Conservation (phyloP, 2,113 vertebrate species). For the Tetrao urogallus region DNA sequence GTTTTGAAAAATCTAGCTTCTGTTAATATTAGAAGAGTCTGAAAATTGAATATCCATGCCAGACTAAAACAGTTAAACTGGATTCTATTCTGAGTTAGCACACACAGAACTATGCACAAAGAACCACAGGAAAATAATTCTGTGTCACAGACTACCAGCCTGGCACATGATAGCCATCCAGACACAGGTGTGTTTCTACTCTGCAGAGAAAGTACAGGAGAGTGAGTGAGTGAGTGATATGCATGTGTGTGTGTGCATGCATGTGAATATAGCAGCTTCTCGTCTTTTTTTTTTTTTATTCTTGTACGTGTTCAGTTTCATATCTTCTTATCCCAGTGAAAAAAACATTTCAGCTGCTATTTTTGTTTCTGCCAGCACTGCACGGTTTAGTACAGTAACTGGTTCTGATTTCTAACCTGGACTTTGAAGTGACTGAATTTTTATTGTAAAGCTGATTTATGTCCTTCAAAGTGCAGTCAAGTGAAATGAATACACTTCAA, state of each 20-base stretch:
- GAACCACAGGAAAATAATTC: not conserved
- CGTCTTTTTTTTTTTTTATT: not conserved
- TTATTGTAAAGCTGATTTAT: not conserved
- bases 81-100: slow-evolving; percentile 4
- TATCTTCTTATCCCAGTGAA: not conserved
- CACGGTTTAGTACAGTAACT: not conserved
- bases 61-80: slow-evolving; percentile 5
- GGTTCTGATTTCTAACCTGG: not conserved
- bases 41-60: slow-evolving; percentile 24
- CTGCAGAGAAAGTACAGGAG: not conserved
- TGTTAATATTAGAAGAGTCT: slow-evolving; percentile 12
- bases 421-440: not conserved
- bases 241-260: not conserved
- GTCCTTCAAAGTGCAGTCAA: slow-evolving; percentile 22
- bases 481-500: slow-evolving; percentile 28
- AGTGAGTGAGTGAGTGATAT: not conserved
- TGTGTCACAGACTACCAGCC: not conserved
- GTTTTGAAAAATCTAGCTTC: slow-evolving; percentile 22
- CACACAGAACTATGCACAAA: slow-evolving; percentile 9
- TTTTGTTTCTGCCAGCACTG: slow-evolving; percentile 21
- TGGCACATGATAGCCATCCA: not conserved
- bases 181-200: not conserved
- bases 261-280: slow-evolving; percentile 23
- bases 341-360: slow-evolving; percentile 15
- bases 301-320: not conserved